These are phyloP conservation scores for Eucera pruinosa DNA, from an alignment of 2,888 invertebrate species.

Conservation along the genomic window DNA sequence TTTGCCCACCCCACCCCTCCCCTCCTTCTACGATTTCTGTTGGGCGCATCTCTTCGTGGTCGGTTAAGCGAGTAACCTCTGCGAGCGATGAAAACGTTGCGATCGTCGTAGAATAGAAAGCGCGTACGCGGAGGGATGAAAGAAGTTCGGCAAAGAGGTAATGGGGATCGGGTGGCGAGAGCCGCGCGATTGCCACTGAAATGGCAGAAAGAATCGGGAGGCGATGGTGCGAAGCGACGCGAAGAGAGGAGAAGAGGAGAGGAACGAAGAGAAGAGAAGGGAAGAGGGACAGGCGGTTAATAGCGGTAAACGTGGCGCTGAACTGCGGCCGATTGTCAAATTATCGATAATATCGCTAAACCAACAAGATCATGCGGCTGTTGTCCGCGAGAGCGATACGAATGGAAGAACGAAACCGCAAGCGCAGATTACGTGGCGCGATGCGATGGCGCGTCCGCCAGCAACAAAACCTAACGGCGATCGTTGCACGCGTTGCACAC, in stretches of 20 bases:
- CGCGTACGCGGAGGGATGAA: no score
- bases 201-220: neutral
- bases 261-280: no score
- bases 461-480: constrained; percentile 43
- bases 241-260: no score
- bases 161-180: neutral
- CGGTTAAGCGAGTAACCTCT: neutral
- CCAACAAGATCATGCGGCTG: constrained; percentile 79
- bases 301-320: constrained; percentile 73
- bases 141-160: neutral
- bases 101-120: no score
- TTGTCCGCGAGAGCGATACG: constrained; percentile 50
- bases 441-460: constrained; percentile 45
- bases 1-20: no score
- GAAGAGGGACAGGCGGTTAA: constrained; percentile 68
- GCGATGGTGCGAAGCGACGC: no score
- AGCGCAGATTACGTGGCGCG: constrained; percentile 66
- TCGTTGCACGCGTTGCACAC: constrained; percentile 22
- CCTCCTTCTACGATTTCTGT: constrained; percentile 3
- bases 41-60: neutral
- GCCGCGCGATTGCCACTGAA: constrained; percentile 8
- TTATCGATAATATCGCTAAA: constrained; percentile 84
- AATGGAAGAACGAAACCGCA: constrained; percentile 71
- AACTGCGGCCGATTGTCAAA: constrained; percentile 81
- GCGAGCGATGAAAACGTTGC: neutral